Conservation (phyloP, 2,797 vertebrate species). For the Sebastes kiyomatsui region DNA sequence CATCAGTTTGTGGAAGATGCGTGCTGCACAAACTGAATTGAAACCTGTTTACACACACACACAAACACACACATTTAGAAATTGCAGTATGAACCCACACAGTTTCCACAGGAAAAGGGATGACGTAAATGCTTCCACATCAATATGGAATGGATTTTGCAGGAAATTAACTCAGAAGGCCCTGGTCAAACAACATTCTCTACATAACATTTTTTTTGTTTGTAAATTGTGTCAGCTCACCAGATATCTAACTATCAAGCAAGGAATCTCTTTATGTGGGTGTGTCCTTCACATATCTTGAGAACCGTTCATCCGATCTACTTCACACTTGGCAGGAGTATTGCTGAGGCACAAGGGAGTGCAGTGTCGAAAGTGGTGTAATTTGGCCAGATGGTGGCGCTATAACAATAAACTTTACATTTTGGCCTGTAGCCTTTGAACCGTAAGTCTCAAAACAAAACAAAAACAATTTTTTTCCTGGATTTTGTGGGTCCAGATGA, state of each 20-base stretch:
- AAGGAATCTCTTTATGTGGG: no score
- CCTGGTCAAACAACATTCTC: background rate
- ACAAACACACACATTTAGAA: background rate
- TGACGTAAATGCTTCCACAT: background rate
- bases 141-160: background rate
- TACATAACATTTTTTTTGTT: background rate
- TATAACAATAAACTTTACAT: no score
- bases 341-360: no score
- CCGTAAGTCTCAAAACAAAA: no score
- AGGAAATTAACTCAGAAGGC: background rate
- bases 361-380: no score
- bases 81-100: background rate
- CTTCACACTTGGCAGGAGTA: no score
- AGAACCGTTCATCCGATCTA: no score
- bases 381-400: no score
- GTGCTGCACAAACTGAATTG: constrained; percentile 82
- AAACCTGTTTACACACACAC: constrained; percentile 79
- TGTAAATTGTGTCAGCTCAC: background rate
- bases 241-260: background rate
- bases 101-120: background rate
- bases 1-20: constrained; percentile 91
- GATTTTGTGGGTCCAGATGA: no score
- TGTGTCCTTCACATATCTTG: no score
- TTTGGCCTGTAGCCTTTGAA: no score
- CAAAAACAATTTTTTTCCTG: no score